Evolutionary conservation across 2,797 vertebrate genomes (phyloP), one percentile per base, ranked within the genome.

Genomic region (Octomys mimax): DNA sequence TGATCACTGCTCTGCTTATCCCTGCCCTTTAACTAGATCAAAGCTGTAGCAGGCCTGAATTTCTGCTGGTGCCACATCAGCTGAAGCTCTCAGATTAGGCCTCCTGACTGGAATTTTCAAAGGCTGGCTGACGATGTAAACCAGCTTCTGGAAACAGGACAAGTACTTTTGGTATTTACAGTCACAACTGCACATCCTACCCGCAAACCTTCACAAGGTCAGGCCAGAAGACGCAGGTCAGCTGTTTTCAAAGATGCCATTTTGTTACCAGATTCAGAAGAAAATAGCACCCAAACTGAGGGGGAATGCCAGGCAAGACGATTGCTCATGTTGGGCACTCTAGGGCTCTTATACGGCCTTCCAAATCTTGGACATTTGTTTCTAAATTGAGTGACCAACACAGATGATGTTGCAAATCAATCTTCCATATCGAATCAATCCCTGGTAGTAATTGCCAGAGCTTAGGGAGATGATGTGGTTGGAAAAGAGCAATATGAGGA

Each of bases 381-480:
- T 94, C 95, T 46, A 42, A 24, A 1, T 81, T 87, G 97, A 99
- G 98, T 8, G 97, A 98, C 96, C 0, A 97, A 96, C 92, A 96
- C 98, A 98, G 98, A 98, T 98, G 98, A 73, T 31, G 6, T 80
- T 66, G 2, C 84, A 64, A 73, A 89, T 70, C 70, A 31, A 89
- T 61, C 80, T 59, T 89, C 78, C 75, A 22, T 59, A 83, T 70
- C 85, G 84, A 95, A 96, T 89, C 87, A 96, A 81, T 92, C 86
- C 33, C 59, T 24, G 73, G 80, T 33, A 73, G 42, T 73, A 61
- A 88, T 5, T 92, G 79, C 79, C 94, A 96, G 91, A 89, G 87
- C 59, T 62, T 89, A 33, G 33, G 79, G 64, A 82, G 54, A 36
- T 49, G 52, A 39, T 19, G 9, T 71, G 79, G 91, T 91, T 91